A percentile compares a stretch with the other conserved stretches of the same genome.
Evolutionary conservation across 2,113 vertebrate species (phyloP).

Genomic region (Alligator mississippiensis): DNA sequence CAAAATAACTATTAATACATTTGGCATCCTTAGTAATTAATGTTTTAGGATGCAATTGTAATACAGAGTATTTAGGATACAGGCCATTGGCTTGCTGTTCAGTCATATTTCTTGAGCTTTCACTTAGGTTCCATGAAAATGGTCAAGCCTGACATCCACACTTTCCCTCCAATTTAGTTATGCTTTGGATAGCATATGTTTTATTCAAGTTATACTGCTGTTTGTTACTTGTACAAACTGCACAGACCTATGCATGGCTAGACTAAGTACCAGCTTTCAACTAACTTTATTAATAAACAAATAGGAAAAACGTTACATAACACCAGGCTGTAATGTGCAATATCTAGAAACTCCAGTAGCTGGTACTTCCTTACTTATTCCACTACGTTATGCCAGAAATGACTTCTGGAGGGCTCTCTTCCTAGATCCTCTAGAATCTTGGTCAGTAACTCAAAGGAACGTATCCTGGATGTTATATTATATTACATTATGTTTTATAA

Average conservation of each 20-base stretch:
- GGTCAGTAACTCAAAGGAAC: background rate
- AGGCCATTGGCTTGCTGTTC: too few relatives aligned
- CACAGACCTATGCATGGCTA: background rate
- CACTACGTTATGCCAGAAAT: background rate
- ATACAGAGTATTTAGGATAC: too few relatives aligned
- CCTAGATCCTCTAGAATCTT: rapidly evolving
- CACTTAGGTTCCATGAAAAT: too few relatives aligned
- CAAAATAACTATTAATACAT: too few relatives aligned
- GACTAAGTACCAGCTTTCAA: background rate
- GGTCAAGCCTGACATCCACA: too few relatives aligned
- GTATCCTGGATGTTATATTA: background rate
- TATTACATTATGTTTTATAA: background rate
- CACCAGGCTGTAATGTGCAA: background rate
- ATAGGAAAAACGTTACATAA: rapidly evolving
- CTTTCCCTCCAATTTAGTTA: too few relatives aligned
- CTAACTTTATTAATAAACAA: background rate
- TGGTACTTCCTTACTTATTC: background rate
- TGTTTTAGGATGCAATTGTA: too few relatives aligned
- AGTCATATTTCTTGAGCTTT: too few relatives aligned
- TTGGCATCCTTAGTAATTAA: too few relatives aligned
- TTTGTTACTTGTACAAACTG: too few relatives aligned
- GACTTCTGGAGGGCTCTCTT: background rate
- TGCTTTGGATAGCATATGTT: too few relatives aligned
- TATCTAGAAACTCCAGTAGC: background rate
- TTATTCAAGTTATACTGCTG: too few relatives aligned